Evolutionary conservation across 2,113 vertebrate species (phyloP).

Genomic region (Sciurus niger): DNA sequence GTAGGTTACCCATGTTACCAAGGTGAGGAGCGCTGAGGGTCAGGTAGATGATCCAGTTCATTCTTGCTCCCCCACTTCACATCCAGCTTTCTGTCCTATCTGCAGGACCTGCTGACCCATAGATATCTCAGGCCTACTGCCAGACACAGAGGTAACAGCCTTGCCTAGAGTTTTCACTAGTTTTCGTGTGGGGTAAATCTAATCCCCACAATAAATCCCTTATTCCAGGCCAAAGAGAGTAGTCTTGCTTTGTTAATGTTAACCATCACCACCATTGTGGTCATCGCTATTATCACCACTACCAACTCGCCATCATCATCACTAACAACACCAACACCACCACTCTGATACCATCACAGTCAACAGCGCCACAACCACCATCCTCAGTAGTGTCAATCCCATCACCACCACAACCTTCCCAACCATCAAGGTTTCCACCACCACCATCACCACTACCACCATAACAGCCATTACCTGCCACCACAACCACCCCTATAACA

Average conservation of each 20-base stretch:
- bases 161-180: neutral
- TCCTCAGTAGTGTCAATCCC: fast-evolving
- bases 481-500: neutral
- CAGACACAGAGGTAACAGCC: neutral
- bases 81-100: neutral
- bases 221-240: neutral
- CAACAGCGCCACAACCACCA: no score
- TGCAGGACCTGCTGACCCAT: neutral
- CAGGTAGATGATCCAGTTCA: neutral
- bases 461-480: neutral
- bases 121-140: neutral
- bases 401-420: neutral
- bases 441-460: neutral
- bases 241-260: neutral
- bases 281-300: neutral
- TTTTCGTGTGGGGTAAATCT: neutral
- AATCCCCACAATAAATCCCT: neutral
- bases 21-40: neutral
- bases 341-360: no score
- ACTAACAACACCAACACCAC: no score
- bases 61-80: neutral
- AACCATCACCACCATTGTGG: neutral
- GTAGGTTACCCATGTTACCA: neutral
- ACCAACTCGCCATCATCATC: neutral
- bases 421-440: neutral